Evolutionary conservation across 2,113 vertebrate species (phyloP), one percentile per base, ranked within the genome.

Genomic region (Hiodon tergisus): DNA sequence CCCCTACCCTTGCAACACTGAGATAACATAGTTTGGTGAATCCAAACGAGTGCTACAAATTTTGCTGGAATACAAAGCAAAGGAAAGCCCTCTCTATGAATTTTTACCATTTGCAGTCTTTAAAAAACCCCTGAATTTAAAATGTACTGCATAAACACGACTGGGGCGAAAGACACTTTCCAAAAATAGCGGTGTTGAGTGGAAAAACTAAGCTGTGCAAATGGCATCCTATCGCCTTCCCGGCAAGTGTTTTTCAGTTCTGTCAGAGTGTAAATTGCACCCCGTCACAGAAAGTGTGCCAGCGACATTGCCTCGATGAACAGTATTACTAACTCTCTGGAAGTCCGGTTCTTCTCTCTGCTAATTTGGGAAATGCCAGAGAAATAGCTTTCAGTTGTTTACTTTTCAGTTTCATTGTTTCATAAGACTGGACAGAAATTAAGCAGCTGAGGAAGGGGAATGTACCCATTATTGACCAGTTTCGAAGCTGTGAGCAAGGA

Each of bases 251-350:
- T 65, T 65, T 61, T 54, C 71, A 62, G 58, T 61, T 72, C 71
- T 16, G n/a, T 73, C 60, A 65, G 60, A 65, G 72, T 73, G 16
- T 65, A 62, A 59, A 73, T 65, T 73, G 46, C 51, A 59, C 51
- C 60, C 70, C 50, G 60, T 71, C 70, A 47, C 70, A 13, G 60
- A 60, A 48, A 73, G 16, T 73, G 50, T 54, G 46, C 11, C n/a
- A 16, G 51, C 31, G 16, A 73, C 17, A 16, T 53, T 63, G 48
- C 48, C 59, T 55, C 52, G 50, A 52, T 63, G 60, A n/a, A 13
- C 50, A 14, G 16, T 14, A 61, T 47, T 72, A 72, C 31, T 50
- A 72, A 60, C 71, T 57, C 48, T 14, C 5, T 16, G 46, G 65
- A 65, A 63, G 60, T 73, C 31, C 17, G 5, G 4, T 31, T 59